Evolutionary conservation across 2,797 vertebrate genomes (phyloP).

Genomic region (Hippoglossus hippoglossus): DNA sequence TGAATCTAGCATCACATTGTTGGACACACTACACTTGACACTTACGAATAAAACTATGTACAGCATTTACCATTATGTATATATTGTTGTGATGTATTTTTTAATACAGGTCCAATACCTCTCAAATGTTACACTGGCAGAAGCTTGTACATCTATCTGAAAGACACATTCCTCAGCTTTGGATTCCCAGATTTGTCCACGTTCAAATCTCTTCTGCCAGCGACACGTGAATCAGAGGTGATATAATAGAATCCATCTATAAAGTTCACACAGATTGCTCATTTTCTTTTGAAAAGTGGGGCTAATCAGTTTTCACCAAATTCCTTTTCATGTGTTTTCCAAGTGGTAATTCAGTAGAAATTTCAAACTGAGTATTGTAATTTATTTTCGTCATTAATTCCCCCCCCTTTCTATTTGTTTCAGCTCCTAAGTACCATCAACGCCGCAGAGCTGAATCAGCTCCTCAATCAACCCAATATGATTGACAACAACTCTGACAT

Average conservation of each 20-base stretch:
- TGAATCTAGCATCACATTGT: slow-evolving; percentile 53
- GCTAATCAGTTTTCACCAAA: not conserved
- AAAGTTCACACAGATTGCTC: not conserved
- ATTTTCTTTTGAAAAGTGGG: not conserved
- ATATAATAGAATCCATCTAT: not conserved
- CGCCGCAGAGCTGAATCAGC: slow-evolving; percentile 60
- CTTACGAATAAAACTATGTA: slow-evolving; percentile 35
- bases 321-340: not conserved
- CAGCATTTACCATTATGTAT: too few species aligned
- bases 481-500: slow-evolving; percentile 48
- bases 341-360: not conserved
- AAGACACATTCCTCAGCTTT: slow-evolving; percentile 67
- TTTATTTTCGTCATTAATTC: not conserved
- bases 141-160: slow-evolving; percentile 72
- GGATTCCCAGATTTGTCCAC: slow-evolving; percentile 65
- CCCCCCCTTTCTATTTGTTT: slow-evolving; percentile 2
- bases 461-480: slow-evolving; percentile 59
- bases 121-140: slow-evolving; percentile 67
- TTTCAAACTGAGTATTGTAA: not conserved
- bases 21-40: slow-evolving; percentile 53
- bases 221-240: slow-evolving; percentile 62
- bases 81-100: not conserved
- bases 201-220: slow-evolving; percentile 69
- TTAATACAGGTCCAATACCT: slow-evolving; percentile 46
- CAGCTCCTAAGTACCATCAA: slow-evolving; percentile 72